These are phyloP conservation scores for Chiloscyllium plagiosum DNA, from an alignment of 2,113 vertebrate genomes.

Conservation along the genomic window DNA sequence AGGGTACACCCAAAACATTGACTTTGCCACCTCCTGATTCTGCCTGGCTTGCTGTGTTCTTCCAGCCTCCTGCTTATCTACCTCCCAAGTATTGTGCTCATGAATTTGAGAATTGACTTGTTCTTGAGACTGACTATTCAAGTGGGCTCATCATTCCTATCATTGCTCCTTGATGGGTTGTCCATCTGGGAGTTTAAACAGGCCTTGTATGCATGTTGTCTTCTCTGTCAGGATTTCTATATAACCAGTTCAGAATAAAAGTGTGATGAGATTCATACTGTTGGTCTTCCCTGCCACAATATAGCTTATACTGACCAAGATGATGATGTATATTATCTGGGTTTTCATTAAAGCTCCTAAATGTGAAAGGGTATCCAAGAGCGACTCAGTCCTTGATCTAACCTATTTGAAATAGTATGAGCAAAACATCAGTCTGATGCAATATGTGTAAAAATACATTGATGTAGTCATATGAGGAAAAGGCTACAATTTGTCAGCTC, in stretches of 20 bases:
- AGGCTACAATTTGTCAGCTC: background rate
- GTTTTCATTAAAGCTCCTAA: background rate
- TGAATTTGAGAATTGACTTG: background rate
- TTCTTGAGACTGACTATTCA: background rate
- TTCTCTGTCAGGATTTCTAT: background rate
- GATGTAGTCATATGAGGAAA: background rate
- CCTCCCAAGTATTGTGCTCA: background rate
- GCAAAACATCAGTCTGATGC: background rate
- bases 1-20: no score
- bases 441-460: background rate
- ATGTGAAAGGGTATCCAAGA: background rate
- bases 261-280: background rate
- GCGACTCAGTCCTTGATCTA: background rate
- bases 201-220: background rate
- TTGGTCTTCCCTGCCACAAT: background rate
- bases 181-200: background rate
- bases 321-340: background rate
- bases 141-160: background rate
- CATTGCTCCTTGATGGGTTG: no score
- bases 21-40: no score
- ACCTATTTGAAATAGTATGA: no score
- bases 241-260: background rate
- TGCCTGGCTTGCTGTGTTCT: no score
- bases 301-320: background rate
- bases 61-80: no score